phyloP scores from a whole-genome alignment of 2,113 vertebrate genomes.

The Corythornis vintsioides region DNA sequence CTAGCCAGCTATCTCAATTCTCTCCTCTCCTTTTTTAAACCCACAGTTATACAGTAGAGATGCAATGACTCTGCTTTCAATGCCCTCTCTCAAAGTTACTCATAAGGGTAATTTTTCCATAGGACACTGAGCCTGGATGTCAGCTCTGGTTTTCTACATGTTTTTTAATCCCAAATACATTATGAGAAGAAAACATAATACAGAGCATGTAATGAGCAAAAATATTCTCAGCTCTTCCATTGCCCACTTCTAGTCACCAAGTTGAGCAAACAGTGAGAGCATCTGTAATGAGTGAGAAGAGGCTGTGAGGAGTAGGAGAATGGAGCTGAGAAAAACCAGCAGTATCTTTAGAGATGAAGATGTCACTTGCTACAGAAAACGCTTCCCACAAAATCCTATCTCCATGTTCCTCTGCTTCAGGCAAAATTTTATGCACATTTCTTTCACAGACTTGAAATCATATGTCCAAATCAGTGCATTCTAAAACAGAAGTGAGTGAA shows the following conservation, averaged over 20 bases:
- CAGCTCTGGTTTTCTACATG: background rate
- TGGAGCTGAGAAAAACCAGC: background rate
- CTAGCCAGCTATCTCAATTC: background rate
- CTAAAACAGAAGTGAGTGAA: background rate
- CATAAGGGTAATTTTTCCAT: background rate
- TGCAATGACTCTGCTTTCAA: background rate
- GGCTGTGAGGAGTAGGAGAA: background rate
- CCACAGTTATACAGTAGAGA: background rate
- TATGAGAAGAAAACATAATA: background rate
- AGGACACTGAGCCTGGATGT: background rate
- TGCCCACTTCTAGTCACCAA: background rate
- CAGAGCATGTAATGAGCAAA: background rate
- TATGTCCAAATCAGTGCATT: background rate
- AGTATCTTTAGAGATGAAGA: background rate
- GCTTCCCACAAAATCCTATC: background rate
- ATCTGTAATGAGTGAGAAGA: background rate
- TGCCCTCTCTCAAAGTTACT: background rate
- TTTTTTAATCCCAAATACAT: background rate
- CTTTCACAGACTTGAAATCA: background rate
- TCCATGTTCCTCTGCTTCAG: background rate
- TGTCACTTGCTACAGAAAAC: background rate
- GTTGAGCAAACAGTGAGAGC: background rate
- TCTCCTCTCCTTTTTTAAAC: background rate
- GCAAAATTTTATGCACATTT: background rate
- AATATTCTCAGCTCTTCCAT: background rate